These are phyloP conservation scores for Chloromyia formosa DNA, from an alignment of 2,888 invertebrate genomes.

Conservation along the genomic window DNA sequence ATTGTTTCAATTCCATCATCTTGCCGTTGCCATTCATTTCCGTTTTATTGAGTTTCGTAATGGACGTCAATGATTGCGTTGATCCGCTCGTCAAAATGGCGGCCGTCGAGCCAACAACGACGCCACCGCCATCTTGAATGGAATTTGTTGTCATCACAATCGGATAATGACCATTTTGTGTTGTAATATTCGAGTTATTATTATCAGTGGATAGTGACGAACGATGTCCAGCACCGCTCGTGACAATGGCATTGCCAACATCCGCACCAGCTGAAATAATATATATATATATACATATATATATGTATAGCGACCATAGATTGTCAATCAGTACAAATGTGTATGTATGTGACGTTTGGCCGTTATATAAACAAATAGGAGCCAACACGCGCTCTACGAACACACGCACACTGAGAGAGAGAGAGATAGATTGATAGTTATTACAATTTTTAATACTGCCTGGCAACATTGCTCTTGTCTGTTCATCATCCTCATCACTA, in stretches of 20 bases:
- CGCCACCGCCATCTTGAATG: slow-evolving; percentile 25
- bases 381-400: no score
- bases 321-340: no score
- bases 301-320: not conserved
- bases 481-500: slow-evolving; percentile 26
- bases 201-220: not conserved
- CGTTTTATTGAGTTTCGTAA: slow-evolving; percentile 7
- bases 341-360: no score
- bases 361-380: no score
- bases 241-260: no score
- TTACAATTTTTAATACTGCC: not conserved
- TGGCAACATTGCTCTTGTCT: slow-evolving; percentile 10
- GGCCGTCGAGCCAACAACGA: not conserved
- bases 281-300: not conserved
- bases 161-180: no score
- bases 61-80: not conserved
- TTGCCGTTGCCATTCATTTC: slow-evolving; percentile 30
- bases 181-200: not conserved
- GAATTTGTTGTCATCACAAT: not conserved
- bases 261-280: not conserved
- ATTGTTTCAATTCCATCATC: slow-evolving; percentile 57
- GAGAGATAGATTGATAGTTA: no score
- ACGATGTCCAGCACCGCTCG: not conserved
- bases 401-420: no score
- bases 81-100: not conserved